These are phyloP conservation scores for Exocentrus adspersus DNA, from an alignment of 2,888 invertebrate genomes.

Conservation along the genomic window DNA sequence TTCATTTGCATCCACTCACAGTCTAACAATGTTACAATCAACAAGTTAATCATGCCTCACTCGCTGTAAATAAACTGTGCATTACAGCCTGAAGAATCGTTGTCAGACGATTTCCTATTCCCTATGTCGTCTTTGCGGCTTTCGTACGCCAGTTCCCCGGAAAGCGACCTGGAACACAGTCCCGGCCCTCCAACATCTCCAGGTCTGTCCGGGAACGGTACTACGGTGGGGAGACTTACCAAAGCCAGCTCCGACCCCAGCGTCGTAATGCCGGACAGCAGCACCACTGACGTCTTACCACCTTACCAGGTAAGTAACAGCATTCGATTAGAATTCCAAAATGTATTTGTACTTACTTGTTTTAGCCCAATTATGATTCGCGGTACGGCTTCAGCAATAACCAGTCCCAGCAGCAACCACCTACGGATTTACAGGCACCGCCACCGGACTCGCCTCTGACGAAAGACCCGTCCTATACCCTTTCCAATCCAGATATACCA, in stretches of 20 bases:
- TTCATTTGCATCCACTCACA: too few relatives aligned
- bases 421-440: constrained; percentile 43
- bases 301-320: constrained; percentile 81
- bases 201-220: constrained; percentile 70
- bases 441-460: constrained; percentile 48
- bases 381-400: constrained; percentile 60
- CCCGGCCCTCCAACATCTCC: constrained; percentile 72
- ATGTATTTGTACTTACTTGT: too few relatives aligned
- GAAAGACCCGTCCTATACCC: constrained; percentile 57
- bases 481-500: constrained; percentile 58
- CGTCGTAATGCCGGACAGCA: constrained; percentile 91
- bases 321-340: too few relatives aligned
- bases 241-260: constrained; percentile 95
- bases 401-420: constrained; percentile 43
- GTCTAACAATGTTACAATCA: too few relatives aligned
- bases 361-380: constrained; percentile 61
- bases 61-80: constrained; percentile 38
- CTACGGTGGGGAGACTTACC: constrained; percentile 65
- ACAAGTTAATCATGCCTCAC: constrained; percentile 14
- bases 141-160: constrained; percentile 95
- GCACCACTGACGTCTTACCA: constrained; percentile 79
- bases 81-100: constrained; percentile 91
- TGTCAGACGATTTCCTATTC: constrained; percentile 98
- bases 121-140: constrained; percentile 96
- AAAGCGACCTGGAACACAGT: constrained; percentile 93